Base-by-base conservation (phyloP, 2,113 vertebrate species). In the Saguinus midas region DNA sequence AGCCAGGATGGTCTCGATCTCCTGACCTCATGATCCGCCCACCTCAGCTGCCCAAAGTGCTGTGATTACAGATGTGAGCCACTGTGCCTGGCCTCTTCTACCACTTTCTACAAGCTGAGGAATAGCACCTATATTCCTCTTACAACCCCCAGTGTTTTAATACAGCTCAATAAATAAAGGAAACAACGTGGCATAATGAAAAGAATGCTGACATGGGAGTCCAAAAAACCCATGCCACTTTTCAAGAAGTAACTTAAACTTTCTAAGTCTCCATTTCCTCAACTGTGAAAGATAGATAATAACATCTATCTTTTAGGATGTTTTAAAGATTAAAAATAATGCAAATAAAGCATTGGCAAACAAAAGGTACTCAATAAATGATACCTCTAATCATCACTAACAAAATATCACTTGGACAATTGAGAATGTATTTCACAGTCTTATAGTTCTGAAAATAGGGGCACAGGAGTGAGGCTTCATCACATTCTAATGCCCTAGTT, bases 201-300 rank as follows among this genome's bases (percentile, higher is more conserved):
- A 85, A 84, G 4, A 78, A 58, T 16, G n/a, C 45, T 29, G 55
- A 57, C 40, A 52, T 68, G 45, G 21, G 50, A 87, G 32, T 76
- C 27, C 55, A 88, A 91, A 93, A 94, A 80, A 20, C 1, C 45
- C 25, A 66, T 37, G 75, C 12, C n/a, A 92, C 37, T 55, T 89
- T 95, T n/a, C 37, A 94, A 16, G 35, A 93, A 95, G 55, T 89
- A 91, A 58, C 57, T 86, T 84, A 82, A 94, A 81, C 23, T 90
- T 78, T 75, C 83, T 76, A 75, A 92, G 55, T 73, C 35, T 92
- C 45, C 43, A 45, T 83, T 92, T 85, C 35, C 57, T 92, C 18
- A 48, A 82, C n/a, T 82, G 21, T 89, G 70, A 97, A 94, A 83
- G 48, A n/a, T 23, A 64, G 12, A 1, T 64, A 8, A 61, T 83